Conservation (phyloP, 2,888 invertebrate species). For the Torymus aiolomorphi region DNA sequence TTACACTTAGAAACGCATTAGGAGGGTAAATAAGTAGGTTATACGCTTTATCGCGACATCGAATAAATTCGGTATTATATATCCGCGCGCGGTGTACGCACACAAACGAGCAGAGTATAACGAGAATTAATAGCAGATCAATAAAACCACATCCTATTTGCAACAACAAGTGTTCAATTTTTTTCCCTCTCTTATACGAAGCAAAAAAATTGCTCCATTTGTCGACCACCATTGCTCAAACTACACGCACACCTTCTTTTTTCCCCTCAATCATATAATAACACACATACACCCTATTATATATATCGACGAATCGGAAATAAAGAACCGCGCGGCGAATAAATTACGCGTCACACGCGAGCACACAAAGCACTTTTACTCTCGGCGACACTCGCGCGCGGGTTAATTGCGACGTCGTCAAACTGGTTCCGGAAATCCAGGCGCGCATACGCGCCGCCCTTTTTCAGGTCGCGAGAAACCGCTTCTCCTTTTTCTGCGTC, state of each 20-base stretch:
- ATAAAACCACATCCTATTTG: conserved; percentile 21
- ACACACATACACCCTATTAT: background rate
- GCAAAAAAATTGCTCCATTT: background rate
- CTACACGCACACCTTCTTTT: background rate
- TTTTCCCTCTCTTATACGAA: background rate
- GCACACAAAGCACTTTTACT: conserved; percentile 52
- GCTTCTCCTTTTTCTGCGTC: conserved; percentile 23
- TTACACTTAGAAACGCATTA: too few relatives aligned
- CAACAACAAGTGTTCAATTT: background rate
- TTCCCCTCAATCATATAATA: background rate
- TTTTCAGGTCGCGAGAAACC: conserved; percentile 16
- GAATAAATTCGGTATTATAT: background rate
- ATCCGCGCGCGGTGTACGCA: background rate
- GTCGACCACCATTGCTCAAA: background rate
- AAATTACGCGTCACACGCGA: conserved; percentile 40
- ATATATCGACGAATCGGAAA: conserved; percentile 23
- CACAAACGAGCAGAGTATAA: too few relatives aligned
- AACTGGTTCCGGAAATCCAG: conserved; percentile 57
- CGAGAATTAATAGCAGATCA: conserved; percentile 2
- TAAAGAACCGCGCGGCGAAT: conserved; percentile 31
- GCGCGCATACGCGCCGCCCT: conserved; percentile 21
- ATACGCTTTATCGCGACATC: background rate
- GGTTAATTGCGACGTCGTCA: conserved; percentile 55
- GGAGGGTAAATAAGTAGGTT: background rate
- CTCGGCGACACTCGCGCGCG: conserved; percentile 27